Evolutionary conservation across 1,140 invertebrate genomes (phyloP), one percentile per base, ranked within the genome.

Genomic region (Pseudomyrmex concolor): DNA sequence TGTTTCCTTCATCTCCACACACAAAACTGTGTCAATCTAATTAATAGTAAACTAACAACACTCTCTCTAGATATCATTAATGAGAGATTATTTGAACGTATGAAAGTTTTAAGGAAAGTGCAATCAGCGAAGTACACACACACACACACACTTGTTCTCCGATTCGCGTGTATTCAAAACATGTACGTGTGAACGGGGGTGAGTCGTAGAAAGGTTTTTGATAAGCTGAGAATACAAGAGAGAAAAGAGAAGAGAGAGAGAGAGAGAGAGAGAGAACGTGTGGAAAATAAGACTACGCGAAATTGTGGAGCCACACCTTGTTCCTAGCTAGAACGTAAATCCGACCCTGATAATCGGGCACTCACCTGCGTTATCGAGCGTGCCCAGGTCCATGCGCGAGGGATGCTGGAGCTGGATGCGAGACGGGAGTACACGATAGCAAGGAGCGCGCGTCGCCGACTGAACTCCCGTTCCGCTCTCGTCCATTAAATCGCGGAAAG

Each of bases 371-470:
- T 63, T 82, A 74, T 82, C 78, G 55, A 70, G 34, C 64, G 43
- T 9, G 50, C 15, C 19, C 15, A 15, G 60, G 15, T 84, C 76
- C 64, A 80, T 63, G 50, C 48, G 66, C 48, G 48, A 48, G 67
- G 45, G 76, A 71, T 55, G 19, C 63, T 34, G 43, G 22, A 50
- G 25, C 25, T 17, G 66, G 45, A n/a, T 51, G 55, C 48, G 34
- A 48, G 13, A 43, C 70, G 22, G 34, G 54, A 68, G 66, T 85
- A 60, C 86, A 82, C 63, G 87, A 55, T 78, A 60, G 62, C 84
- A 76, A 86, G 71, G 87, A 91, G 84, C 84, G 90, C 90, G 86
- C 85, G 64, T 72, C 78, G 85, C 74, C 71, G 68, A 91, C 91
- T 91, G 86, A 91, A 87, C 72, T 68, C 74, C 50, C 84, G 78